These are phyloP conservation scores for Drosophila gaucha DNA, from an alignment of 2,888 invertebrate species.

Conservation along the genomic window DNA sequence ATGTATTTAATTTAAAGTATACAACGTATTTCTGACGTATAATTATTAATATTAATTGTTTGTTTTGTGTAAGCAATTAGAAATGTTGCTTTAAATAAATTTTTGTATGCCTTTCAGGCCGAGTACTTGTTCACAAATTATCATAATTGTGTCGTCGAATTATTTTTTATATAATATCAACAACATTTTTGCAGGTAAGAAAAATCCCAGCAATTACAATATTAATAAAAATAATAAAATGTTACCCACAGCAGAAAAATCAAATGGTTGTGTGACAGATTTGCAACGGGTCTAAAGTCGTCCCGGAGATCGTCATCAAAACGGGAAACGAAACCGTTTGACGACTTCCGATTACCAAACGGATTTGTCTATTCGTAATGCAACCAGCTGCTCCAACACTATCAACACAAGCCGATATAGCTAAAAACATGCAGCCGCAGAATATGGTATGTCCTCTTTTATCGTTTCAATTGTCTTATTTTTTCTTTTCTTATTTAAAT, in stretches of 20 bases:
- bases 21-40: no score
- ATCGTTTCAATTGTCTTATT: background rate
- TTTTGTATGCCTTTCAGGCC: conserved; percentile 3
- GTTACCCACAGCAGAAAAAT: conserved; percentile 50
- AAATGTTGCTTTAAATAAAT: background rate
- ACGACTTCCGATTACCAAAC: conserved; percentile 34
- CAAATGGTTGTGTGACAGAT: conserved; percentile 85
- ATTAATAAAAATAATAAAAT: background rate
- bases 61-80: no score
- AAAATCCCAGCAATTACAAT: background rate
- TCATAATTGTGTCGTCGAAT: conserved; percentile 2
- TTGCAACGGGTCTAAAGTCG: conserved; percentile 76
- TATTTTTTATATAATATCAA: conserved; percentile 23
- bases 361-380: conserved; percentile 63
- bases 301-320: conserved; percentile 69
- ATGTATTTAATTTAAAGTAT: no score
- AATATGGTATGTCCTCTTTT: conserved; percentile 76
- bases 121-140: conserved; percentile 5
- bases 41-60: no score
- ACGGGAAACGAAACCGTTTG: conserved; percentile 28
- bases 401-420: conserved; percentile 78
- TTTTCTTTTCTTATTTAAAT: background rate
- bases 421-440: conserved; percentile 84
- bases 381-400: conserved; percentile 78
- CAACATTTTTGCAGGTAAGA: conserved; percentile 22